Percentiles rank a stretch among this genome's conserved stretches.
phyloP scores from a whole-genome alignment of 2,113 vertebrate genomes.

The Mustelus asterias region DNA sequence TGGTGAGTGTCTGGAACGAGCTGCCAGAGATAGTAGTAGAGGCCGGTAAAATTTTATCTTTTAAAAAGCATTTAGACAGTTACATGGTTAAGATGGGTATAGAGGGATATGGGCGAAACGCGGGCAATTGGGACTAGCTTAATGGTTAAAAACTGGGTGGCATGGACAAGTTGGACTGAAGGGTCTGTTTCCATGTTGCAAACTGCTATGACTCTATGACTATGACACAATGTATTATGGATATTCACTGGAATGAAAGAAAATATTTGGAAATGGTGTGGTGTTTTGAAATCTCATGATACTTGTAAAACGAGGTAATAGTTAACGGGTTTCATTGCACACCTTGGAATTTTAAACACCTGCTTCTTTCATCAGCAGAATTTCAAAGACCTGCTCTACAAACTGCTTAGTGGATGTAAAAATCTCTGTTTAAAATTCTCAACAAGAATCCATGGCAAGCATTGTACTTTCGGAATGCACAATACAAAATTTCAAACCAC shows the following conservation, averaged over 20 bases:
- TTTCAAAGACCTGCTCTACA: not conserved
- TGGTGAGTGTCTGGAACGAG: too few species aligned
- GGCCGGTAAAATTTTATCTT: too few species aligned
- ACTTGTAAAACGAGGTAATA: not conserved
- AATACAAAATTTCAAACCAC: not conserved
- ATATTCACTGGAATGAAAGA: not conserved
- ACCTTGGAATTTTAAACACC: not conserved
- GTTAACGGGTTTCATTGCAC: not conserved
- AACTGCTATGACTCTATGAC: too few species aligned
- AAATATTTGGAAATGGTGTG: not conserved
- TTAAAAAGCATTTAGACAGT: too few species aligned
- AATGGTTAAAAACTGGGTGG: too few species aligned
- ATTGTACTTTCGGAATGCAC: not conserved
- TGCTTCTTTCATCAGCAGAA: not conserved
- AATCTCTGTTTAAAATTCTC: not conserved
- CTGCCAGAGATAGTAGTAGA: too few species aligned
- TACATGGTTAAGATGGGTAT: too few species aligned
- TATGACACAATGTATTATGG: not conserved
- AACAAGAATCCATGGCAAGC: slow-evolving; percentile 5
- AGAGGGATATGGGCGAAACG: too few species aligned
- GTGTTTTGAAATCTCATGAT: not conserved
- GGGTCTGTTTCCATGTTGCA: too few species aligned
- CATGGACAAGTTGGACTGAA: too few species aligned
- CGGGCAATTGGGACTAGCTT: too few species aligned
- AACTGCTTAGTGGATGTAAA: not conserved